Evolutionary conservation across 2,888 invertebrate species (phyloP).

Genomic region (Cryptophagus acutangulus): DNA sequence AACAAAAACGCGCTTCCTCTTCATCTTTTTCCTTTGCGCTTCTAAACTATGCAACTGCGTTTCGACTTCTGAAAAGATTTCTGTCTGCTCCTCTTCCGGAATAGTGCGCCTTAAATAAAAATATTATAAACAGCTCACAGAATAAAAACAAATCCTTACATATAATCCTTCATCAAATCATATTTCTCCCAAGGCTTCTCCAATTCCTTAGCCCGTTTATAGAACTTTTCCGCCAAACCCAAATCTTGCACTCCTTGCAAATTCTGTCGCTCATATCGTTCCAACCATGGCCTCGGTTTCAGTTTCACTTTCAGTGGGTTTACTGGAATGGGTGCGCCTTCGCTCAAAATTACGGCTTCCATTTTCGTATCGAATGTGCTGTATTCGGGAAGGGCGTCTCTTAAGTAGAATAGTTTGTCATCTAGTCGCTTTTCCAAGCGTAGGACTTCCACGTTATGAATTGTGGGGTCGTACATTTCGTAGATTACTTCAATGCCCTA

Average conservation of each 20-base stretch:
- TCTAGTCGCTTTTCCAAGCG: conserved; percentile 91
- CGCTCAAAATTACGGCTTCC: conserved; percentile 75
- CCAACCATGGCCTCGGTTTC: conserved; percentile 84
- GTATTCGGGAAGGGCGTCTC: conserved; percentile 86
- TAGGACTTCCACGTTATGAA: conserved; percentile 85
- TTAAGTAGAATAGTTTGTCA: conserved; percentile 78
- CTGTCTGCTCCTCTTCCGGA: conserved; percentile 80
- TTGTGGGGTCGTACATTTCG: conserved; percentile 89
- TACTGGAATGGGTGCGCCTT: conserved; percentile 54
- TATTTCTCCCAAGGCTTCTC: conserved; percentile 81
- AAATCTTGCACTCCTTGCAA: conserved; percentile 62
- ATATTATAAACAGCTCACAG: not conserved
- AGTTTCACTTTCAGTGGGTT: conserved; percentile 57
- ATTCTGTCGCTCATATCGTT: conserved; percentile 78
- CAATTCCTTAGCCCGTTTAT: conserved; percentile 52
- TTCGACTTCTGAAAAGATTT: conserved; percentile 81
- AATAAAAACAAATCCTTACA: conserved; percentile 47
- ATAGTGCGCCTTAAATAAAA: conserved; percentile 63
- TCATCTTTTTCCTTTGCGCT: conserved; percentile 57
- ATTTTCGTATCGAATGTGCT: conserved; percentile 90
- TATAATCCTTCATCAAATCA: conserved; percentile 91
- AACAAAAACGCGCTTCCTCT: conserved; percentile 57
- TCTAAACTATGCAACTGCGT: conserved; percentile 69
- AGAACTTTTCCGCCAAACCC: conserved; percentile 40
- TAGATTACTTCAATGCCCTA: conserved; percentile 64